A percentile compares a stretch with the other conserved stretches of the same genome.
These are phyloP conservation scores for Tetheella fluctuosa DNA, from an alignment of 2,888 invertebrate species.

Conservation along the genomic window DNA sequence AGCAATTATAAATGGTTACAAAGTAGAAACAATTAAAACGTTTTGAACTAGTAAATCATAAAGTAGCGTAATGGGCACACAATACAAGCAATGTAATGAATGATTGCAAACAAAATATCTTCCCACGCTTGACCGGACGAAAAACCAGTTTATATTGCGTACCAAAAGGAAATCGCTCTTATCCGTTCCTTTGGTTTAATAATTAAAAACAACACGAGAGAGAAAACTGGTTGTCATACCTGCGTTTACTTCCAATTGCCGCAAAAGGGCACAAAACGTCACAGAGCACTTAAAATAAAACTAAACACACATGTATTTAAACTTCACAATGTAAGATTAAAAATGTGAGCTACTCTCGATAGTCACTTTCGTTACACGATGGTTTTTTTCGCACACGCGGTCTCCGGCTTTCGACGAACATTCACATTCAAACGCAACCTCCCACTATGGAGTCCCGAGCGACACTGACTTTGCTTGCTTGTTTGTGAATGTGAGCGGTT, in stretches of 20 bases:
- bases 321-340: constrained; percentile 67
- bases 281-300: constrained; percentile 47
- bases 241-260: constrained; percentile 37
- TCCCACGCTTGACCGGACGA: constrained; percentile 78
- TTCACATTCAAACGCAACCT: constrained; percentile 33
- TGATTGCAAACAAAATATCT: constrained; percentile 63
- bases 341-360: constrained; percentile 46
- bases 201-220: constrained; percentile 55
- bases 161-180: constrained; percentile 72
- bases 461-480: constrained; percentile 55
- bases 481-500: constrained; percentile 61
- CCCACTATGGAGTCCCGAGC: constrained; percentile 39
- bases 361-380: constrained; percentile 19
- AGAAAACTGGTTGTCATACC: constrained; percentile 62
- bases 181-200: constrained; percentile 57
- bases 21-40: not conserved
- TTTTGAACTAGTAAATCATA: not conserved
- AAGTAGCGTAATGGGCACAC: not conserved
- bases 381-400: constrained; percentile 57
- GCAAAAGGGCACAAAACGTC: constrained; percentile 41
- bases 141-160: constrained; percentile 75
- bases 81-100: constrained; percentile 10
- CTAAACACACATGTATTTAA: constrained; percentile 66
- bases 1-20: not conserved
- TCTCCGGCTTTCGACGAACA: constrained; percentile 40